phyloP scores from a whole-genome alignment of 2,797 vertebrate genomes.

The Argya squamiceps region DNA sequence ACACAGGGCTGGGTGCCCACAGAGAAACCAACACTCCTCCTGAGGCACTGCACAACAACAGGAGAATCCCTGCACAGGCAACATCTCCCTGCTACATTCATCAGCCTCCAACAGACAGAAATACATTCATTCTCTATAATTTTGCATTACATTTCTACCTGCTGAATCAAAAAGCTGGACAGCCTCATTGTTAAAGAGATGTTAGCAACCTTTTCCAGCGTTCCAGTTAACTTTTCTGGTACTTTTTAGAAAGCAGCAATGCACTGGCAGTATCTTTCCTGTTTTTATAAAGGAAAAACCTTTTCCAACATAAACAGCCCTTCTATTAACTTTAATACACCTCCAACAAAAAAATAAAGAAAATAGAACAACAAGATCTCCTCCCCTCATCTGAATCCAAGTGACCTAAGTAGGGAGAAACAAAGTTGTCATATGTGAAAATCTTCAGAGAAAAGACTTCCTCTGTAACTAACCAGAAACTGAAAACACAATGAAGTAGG shows the following conservation, averaged over 20 bases:
- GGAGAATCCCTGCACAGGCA: background rate
- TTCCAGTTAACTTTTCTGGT: background rate
- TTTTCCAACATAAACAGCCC: background rate
- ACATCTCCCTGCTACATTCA: background rate
- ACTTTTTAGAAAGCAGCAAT: background rate
- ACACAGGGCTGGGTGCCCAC: fast-evolving
- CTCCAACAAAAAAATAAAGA: background rate
- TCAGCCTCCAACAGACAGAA: background rate
- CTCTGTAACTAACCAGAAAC: background rate
- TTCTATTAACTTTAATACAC: background rate
- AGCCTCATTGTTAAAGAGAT: background rate
- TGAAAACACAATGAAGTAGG: background rate
- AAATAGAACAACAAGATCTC: background rate
- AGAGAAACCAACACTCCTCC: background rate
- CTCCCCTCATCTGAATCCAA: background rate
- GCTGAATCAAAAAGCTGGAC: background rate
- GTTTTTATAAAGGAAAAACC: background rate
- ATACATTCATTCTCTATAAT: background rate
- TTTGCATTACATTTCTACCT: background rate
- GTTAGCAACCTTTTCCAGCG: background rate
- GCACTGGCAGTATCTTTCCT: background rate
- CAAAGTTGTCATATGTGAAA: background rate
- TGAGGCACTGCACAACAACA: background rate
- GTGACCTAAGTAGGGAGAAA: background rate
- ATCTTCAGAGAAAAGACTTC: background rate